Conservation (phyloP, 2,113 vertebrate species). For the Polypterus senegalus region DNA sequence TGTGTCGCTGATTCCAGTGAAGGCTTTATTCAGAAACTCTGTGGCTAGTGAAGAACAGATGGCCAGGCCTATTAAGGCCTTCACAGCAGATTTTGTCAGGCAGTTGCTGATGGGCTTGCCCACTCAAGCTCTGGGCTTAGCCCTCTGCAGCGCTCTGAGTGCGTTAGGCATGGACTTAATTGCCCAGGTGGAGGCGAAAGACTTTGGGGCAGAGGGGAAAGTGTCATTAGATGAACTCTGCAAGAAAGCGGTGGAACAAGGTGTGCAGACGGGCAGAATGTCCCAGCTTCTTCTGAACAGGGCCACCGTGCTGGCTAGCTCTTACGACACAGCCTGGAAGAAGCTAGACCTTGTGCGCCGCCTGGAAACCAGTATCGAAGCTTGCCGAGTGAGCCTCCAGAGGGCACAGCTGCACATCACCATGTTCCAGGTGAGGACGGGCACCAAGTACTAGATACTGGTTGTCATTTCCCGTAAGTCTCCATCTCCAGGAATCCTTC, state of each 20-base stretch:
- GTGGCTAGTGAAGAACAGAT: slow-evolving; percentile 93
- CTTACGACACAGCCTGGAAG: slow-evolving; percentile 92
- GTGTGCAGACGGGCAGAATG: slow-evolving; percentile 68
- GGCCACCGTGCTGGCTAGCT: slow-evolving; percentile 80
- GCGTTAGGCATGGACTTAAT: slow-evolving; percentile 82
- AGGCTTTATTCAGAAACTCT: slow-evolving; percentile 69
- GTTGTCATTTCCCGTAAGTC: no score
- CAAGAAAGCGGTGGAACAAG: slow-evolving; percentile 87
- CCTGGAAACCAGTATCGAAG: slow-evolving; percentile 76
- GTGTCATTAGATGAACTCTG: slow-evolving; percentile 90
- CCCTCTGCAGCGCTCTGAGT: slow-evolving; percentile 84
- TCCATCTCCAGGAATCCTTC: no score
- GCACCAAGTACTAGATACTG: no score
- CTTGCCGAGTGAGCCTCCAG: slow-evolving; percentile 84
- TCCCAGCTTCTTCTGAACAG: slow-evolving; percentile 85
- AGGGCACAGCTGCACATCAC: slow-evolving; percentile 83
- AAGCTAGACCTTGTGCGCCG: slow-evolving; percentile 84
- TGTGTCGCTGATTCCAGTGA: slow-evolving; percentile 61
- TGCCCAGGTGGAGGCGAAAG: slow-evolving; percentile 86
- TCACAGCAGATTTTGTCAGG: slow-evolving; percentile 90
- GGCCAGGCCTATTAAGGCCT: slow-evolving; percentile 88
- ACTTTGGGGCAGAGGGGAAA: slow-evolving; percentile 89
- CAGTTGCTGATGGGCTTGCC: slow-evolving; percentile 93
- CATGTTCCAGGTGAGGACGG: slow-evolving; percentile 79
- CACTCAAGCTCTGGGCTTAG: slow-evolving; percentile 78